phyloP scores from a whole-genome alignment of 2,888 invertebrate species.

The Taenaris catops region DNA sequence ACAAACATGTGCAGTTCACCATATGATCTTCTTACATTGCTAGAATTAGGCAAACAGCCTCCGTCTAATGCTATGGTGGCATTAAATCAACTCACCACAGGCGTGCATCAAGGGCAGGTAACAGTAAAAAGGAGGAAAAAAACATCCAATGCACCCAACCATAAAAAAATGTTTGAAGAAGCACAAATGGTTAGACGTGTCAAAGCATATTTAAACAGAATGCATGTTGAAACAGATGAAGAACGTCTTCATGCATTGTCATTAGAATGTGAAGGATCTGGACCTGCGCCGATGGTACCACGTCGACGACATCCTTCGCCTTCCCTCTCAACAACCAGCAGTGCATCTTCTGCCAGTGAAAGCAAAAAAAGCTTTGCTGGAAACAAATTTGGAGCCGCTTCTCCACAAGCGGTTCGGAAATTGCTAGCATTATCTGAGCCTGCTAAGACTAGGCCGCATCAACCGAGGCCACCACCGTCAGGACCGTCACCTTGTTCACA shows the following conservation, averaged over 20 bases:
- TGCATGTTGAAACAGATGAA: constrained; percentile 96
- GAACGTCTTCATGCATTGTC: constrained; percentile 93
- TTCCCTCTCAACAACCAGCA: constrained; percentile 94
- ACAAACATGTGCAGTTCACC: constrained; percentile 98
- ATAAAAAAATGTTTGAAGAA: constrained; percentile 99
- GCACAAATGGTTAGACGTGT: constrained; percentile 99
- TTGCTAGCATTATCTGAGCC: constrained; percentile 94
- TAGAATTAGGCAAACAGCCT: constrained; percentile 92
- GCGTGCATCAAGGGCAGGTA: constrained; percentile 85
- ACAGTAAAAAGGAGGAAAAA: constrained; percentile 95
- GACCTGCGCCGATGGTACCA: constrained; percentile 81
- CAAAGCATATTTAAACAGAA: constrained; percentile 95
- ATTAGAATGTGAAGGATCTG: constrained; percentile 90
- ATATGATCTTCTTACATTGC: constrained; percentile 90
- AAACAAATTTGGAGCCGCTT: constrained; percentile 92
- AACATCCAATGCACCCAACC: constrained; percentile 94
- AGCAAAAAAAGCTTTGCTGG: constrained; percentile 81
- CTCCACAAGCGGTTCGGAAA: constrained; percentile 98
- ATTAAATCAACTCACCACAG: constrained; percentile 90
- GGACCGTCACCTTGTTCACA: constrained; percentile 84
- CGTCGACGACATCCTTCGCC: constrained; percentile 95
- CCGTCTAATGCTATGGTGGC: constrained; percentile 94
- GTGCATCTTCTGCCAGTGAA: constrained; percentile 93
- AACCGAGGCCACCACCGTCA: constrained; percentile 84
- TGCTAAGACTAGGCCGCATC: constrained; percentile 92